A percentile compares a stretch with the other conserved stretches of the same genome.
Evolutionary conservation across 2,113 vertebrate species (phyloP).

Genomic region (Laticauda laticaudata): DNA sequence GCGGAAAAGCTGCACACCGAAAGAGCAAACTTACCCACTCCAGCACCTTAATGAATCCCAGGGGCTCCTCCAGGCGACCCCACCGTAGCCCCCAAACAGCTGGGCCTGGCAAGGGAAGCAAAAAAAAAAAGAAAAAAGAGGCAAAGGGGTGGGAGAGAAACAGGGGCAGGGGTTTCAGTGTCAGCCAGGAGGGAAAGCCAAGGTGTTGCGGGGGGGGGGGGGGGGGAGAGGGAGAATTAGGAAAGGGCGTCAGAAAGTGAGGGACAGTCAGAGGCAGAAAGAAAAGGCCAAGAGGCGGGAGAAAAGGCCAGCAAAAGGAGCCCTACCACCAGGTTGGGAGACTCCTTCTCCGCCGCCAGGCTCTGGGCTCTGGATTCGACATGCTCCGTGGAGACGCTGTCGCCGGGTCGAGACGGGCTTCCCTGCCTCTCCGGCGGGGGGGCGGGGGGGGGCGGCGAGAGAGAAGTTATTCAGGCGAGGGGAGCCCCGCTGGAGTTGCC

Average conservation of each 20-base stretch:
- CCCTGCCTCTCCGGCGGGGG: not conserved
- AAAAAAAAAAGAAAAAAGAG: not conserved
- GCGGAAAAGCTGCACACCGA: slow-evolving; percentile 18
- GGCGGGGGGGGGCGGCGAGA: not conserved
- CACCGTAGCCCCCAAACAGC: slow-evolving; percentile 76
- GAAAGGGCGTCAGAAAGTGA: not conserved
- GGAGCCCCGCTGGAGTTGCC: not conserved
- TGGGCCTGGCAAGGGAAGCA: slow-evolving; percentile 65
- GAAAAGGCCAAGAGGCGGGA: not conserved
- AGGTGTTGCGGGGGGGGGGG: not conserved
- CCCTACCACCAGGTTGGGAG: slow-evolving; percentile 64
- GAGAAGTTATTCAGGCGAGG: not conserved
- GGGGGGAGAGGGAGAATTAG: not conserved
- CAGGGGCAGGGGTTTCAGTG: not conserved
- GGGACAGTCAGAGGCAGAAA: not conserved
- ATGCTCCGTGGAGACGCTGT: slow-evolving; percentile 39
- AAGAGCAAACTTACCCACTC: slow-evolving; percentile 82
- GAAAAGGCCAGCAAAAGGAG: not conserved
- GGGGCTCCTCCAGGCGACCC: slow-evolving; percentile 83
- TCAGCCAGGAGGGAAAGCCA: not conserved
- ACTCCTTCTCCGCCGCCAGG: slow-evolving; percentile 56
- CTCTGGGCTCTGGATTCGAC: slow-evolving; percentile 54
- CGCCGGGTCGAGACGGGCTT: not conserved
- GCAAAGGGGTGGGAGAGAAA: not conserved
- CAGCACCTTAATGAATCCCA: slow-evolving; percentile 89